phyloP scores from a whole-genome alignment of 2,113 vertebrate genomes.

The Charina bottae region DNA sequence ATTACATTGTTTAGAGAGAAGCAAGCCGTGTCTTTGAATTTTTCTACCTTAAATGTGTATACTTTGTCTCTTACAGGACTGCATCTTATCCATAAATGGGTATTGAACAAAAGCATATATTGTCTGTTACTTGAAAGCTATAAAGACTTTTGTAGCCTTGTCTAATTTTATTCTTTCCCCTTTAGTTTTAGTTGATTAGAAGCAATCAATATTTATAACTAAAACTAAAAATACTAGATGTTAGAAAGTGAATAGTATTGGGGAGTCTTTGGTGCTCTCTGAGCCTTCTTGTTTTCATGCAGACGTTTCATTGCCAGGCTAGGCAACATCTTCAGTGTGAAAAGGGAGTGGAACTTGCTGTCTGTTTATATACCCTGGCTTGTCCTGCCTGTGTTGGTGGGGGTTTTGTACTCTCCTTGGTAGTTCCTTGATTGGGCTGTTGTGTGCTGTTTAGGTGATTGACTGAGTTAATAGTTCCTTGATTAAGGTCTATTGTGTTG shows the following conservation, averaged over 20 bases:
- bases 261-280: too few species aligned
- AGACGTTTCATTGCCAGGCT: too few species aligned
- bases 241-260: not conserved
- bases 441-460: too few species aligned
- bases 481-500: too few species aligned
- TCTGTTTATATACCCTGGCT: too few species aligned
- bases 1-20: rapidly evolving
- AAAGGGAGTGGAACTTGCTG: too few species aligned
- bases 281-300: too few species aligned
- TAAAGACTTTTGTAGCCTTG: not conserved
- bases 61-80: not conserved
- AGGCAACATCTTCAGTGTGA: too few species aligned
- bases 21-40: not conserved
- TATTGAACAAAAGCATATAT: not conserved
- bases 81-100: not conserved
- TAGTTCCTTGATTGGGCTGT: too few species aligned
- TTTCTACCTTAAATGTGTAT: not conserved
- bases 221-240: not conserved
- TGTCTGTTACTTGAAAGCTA: not conserved
- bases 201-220: not conserved
- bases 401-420: too few species aligned
- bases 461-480: too few species aligned
- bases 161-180: not conserved
- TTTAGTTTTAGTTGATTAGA: not conserved
- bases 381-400: too few species aligned